Conservation (phyloP, 2,888 invertebrate genomes). For the Chloromyia formosa region DNA sequence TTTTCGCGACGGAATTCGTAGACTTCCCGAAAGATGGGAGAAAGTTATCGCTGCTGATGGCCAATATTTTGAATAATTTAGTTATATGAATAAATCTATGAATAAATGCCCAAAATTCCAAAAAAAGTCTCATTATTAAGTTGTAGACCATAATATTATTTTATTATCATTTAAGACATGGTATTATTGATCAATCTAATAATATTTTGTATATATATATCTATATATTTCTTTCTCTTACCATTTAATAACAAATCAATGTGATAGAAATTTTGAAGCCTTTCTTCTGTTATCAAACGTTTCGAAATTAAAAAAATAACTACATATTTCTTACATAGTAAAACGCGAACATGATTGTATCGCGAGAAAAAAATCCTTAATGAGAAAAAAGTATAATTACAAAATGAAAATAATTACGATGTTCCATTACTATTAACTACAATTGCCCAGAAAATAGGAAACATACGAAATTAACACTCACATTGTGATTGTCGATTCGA, state of each 20-base stretch:
- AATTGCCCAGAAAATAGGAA: conserved; percentile 12
- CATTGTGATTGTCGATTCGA: no score
- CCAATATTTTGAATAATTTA: no score
- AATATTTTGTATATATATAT: conserved; percentile 10
- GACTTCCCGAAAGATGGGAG: no score
- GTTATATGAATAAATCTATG: no score
- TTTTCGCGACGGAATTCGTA: no score
- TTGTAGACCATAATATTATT: conserved; percentile 20
- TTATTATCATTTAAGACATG: conserved; percentile 18
- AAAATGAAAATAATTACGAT: background rate
- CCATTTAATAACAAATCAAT: conserved; percentile 19
- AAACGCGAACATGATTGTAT: background rate
- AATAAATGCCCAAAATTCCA: no score
- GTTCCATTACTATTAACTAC: conserved; percentile 6
- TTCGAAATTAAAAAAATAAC: background rate
- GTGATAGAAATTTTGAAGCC: background rate
- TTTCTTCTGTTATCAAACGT: background rate
- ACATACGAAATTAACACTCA: background rate
- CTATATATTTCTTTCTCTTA: no score
- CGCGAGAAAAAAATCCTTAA: background rate
- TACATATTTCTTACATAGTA: background rate
- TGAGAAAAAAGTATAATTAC: background rate
- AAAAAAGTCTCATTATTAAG: no score
- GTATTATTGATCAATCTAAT: background rate
- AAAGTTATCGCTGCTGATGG: no score